Conservation (phyloP, 23 tunicate genomes). For the Ciona savignyi region DNA sequence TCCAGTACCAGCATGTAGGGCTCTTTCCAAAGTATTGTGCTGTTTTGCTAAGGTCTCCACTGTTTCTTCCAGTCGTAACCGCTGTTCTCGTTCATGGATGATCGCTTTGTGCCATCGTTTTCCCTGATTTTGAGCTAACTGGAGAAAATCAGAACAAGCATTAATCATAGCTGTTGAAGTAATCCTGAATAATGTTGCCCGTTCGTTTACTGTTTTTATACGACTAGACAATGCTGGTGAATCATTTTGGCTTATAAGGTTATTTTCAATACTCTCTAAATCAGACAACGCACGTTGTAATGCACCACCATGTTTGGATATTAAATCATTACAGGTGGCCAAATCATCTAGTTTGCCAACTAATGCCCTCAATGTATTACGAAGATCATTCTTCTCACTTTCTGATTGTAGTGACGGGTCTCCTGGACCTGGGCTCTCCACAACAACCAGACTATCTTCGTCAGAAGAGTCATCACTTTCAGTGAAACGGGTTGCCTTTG, state of each 20-base stretch:
- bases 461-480: slow-evolving; percentile 53
- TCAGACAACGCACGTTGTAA: slow-evolving; percentile 78
- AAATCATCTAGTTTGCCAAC: slow-evolving; percentile 81
- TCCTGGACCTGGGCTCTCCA: not conserved
- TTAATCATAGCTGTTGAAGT: slow-evolving; percentile 91
- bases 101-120: slow-evolving; percentile 89
- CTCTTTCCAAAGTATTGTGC: slow-evolving; percentile 85
- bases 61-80: slow-evolving; percentile 89
- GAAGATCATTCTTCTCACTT: slow-evolving; percentile 30
- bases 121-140: slow-evolving; percentile 73
- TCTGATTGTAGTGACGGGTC: slow-evolving; percentile 8
- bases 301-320: slow-evolving; percentile 89
- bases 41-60: slow-evolving; percentile 96
- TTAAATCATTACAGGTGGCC: slow-evolving; percentile 91
- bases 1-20: slow-evolving; percentile 71
- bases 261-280: slow-evolving; percentile 42
- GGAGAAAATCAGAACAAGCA: slow-evolving; percentile 64
- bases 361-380: slow-evolving; percentile 41
- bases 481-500: slow-evolving; percentile 32
- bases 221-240: slow-evolving; percentile 9
- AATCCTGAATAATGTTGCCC: slow-evolving; percentile 78
- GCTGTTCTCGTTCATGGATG: slow-evolving; percentile 84
- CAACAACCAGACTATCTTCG: slow-evolving; percentile 17
- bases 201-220: slow-evolving; percentile 79
- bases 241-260: slow-evolving; percentile 15